Evolutionary conservation across 92 coral and sea anemone genomes (phyloP).

Genomic region (Plumapathes pennacea): DNA sequence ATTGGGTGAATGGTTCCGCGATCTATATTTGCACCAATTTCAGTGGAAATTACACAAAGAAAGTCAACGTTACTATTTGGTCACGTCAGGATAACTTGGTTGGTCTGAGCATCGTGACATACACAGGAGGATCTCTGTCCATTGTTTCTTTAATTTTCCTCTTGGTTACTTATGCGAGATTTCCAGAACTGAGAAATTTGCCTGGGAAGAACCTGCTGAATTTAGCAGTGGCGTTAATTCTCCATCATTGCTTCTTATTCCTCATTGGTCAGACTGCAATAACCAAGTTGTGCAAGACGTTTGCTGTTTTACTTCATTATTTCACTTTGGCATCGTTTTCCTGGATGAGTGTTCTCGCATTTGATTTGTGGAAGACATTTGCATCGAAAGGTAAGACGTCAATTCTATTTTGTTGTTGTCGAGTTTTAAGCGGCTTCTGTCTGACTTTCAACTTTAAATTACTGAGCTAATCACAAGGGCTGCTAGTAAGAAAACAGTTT

Average conservation of each 20-base stretch:
- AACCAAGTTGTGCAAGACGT: background rate
- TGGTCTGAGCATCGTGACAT: conserved; percentile 20
- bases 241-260: background rate
- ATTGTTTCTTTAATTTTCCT: conserved; percentile 9
- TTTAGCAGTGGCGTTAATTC: conserved; percentile 9
- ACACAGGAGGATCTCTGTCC: conserved; percentile 23
- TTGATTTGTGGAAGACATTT: conserved; percentile 23
- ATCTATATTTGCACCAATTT: conserved; percentile 8
- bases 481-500: no score
- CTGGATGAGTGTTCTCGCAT: conserved; percentile 35
- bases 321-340: conserved; percentile 7
- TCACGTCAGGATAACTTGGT: background rate
- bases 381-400: conserved; percentile 4
- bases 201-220: conserved; percentile 46
- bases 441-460: no score
- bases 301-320: conserved; percentile 20
- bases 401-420: background rate
- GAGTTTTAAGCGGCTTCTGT: no score
- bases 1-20: conserved; percentile 2
- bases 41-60: background rate
- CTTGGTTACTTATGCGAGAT: conserved; percentile 15
- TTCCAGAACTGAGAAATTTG: conserved; percentile 29
- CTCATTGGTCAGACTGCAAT: background rate
- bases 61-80: background rate
- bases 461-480: no score